These are phyloP conservation scores for Acropternis orthonyx DNA, from an alignment of 2,797 vertebrate genomes.

Conservation along the genomic window DNA sequence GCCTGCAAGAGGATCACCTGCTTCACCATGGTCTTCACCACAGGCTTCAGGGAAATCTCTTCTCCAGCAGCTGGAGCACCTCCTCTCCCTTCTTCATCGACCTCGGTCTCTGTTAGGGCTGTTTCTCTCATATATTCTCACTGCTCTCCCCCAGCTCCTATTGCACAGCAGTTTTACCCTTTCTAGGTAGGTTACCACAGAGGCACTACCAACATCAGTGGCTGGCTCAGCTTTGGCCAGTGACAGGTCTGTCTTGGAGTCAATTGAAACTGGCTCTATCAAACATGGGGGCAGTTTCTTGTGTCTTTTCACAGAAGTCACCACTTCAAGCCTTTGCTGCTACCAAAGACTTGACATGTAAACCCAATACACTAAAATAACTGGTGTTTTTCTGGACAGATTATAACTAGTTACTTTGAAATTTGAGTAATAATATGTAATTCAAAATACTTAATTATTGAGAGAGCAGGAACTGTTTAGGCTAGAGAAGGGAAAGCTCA, in stretches of 20 bases:
- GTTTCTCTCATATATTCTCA: neutral
- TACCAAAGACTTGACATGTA: neutral
- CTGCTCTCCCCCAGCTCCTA: neutral
- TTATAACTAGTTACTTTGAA: constrained; percentile 11
- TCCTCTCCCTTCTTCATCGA: neutral
- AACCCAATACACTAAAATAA: neutral
- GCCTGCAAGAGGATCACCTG: neutral
- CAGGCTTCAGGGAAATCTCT: neutral
- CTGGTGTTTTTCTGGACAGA: constrained; percentile 3
- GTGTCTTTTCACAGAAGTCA: neutral
- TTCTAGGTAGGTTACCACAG: neutral
- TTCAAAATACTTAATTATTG: neutral
- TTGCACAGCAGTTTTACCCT: neutral
- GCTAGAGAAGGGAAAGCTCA: neutral
- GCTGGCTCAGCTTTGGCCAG: neutral
- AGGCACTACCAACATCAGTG: neutral
- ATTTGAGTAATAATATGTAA: neutral
- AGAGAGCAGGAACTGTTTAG: neutral
- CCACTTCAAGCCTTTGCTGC: neutral
- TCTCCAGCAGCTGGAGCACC: neutral
- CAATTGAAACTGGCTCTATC: neutral
- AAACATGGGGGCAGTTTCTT: neutral
- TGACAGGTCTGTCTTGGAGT: neutral
- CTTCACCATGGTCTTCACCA: neutral
- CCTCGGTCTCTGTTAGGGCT: neutral